These are phyloP conservation scores for Schizaphis graminum DNA, from an alignment of 2,888 invertebrate species.

Conservation along the genomic window DNA sequence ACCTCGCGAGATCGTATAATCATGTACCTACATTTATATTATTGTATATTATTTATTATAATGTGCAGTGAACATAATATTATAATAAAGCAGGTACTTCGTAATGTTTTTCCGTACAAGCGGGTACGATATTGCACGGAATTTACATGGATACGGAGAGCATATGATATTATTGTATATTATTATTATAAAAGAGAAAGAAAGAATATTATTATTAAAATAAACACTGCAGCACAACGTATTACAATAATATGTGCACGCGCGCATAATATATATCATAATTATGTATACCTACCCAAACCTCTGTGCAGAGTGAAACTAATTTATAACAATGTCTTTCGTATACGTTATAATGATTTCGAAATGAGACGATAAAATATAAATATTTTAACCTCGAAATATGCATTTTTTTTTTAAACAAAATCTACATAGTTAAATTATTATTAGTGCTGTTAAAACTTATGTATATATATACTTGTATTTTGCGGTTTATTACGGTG, in stretches of 20 bases:
- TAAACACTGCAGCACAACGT: neutral
- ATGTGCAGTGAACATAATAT: neutral
- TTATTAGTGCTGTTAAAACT: neutral
- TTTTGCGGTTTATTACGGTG: neutral
- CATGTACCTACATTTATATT: neutral
- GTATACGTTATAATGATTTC: neutral
- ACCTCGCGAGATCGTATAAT: neutral
- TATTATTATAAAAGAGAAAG: neutral
- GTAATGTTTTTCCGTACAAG: neutral
- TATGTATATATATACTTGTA: neutral
- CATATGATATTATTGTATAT: neutral
- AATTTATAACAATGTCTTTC: neutral
- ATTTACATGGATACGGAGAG: neutral
- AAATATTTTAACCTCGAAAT: neutral
- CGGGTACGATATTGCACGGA: neutral
- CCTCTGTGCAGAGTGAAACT: neutral
- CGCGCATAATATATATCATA: neutral
- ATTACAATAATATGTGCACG: constrained; percentile 9
- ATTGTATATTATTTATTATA: neutral
- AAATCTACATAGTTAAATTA: neutral
- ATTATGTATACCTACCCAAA: neutral
- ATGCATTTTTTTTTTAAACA: neutral
- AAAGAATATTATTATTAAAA: neutral
- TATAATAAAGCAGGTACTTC: neutral
- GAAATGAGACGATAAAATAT: neutral